Evolutionary conservation across 1,140 invertebrate species (phyloP).

Genomic region (Chionoecetes opilio): DNA sequence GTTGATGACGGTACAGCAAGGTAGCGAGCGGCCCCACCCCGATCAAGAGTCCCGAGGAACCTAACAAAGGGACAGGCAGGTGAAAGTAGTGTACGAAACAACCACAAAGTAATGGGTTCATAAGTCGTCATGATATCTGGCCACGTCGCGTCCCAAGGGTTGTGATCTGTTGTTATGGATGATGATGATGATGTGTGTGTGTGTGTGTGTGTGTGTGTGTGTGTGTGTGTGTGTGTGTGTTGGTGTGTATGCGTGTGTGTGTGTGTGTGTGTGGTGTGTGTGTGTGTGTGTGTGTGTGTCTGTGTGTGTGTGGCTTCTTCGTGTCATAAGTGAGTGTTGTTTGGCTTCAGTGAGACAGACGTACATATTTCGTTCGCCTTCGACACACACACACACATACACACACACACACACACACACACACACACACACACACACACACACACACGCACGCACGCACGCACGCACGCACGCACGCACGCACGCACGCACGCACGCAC

Average conservation of each 20-base stretch:
- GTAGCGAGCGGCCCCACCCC: too few species aligned
- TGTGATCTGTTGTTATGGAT: too few species aligned
- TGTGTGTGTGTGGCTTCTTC: constrained; percentile 27
- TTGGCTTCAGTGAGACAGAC: background rate
- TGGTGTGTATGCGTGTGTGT: background rate
- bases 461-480: background rate
- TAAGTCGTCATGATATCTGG: too few species aligned
- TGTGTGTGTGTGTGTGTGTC: constrained; percentile 18
- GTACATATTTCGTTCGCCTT: background rate
- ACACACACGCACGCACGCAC: background rate
- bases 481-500: background rate
- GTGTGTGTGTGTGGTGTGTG: background rate
- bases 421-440: constrained; percentile 10
- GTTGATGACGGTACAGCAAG: too few species aligned
- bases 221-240: constrained; percentile 27
- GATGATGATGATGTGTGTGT: background rate
- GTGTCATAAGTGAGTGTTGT: background rate
- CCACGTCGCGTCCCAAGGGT: too few species aligned
- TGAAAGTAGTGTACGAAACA: too few species aligned
- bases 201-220: background rate
- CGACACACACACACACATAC: background rate
- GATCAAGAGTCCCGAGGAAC: too few species aligned
- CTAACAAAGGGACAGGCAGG: too few species aligned
- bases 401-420: background rate
- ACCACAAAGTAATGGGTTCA: too few species aligned